Percentiles rank a stretch among this genome's conserved stretches.
phyloP scores from a whole-genome alignment of 2,113 vertebrate species.

The Tringa solitaria region DNA sequence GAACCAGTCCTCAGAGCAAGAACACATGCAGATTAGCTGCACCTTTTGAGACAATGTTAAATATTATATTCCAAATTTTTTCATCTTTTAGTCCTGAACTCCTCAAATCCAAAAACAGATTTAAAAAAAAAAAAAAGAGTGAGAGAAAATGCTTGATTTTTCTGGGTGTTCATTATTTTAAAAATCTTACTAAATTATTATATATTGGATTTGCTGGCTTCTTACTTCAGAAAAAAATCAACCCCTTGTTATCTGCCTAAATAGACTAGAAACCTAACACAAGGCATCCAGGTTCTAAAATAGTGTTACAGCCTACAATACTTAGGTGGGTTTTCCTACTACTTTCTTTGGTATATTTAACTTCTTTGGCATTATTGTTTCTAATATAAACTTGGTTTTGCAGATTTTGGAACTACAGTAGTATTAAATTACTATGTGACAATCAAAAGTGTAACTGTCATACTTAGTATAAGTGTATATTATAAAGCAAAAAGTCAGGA shows the following conservation, averaged over 20 bases:
- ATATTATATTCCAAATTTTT: not conserved
- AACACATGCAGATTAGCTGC: not conserved
- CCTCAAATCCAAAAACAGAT: not conserved
- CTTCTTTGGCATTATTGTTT: not conserved
- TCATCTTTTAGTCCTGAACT: not conserved
- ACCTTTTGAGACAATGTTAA: not conserved
- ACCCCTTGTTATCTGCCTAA: not conserved
- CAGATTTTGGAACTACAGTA: not conserved
- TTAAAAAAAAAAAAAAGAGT: not conserved
- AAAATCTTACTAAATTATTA: not conserved
- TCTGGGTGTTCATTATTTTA: not conserved
- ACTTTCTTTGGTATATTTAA: not conserved
- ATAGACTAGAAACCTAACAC: not conserved
- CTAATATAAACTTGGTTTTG: not conserved
- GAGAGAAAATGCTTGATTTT: not conserved
- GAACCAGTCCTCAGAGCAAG: not conserved
- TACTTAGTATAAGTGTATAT: not conserved
- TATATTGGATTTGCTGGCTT: not conserved
- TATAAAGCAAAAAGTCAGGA: not conserved
- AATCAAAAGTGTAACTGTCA: not conserved
- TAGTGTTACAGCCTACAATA: not conserved
- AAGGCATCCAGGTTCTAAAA: not conserved
- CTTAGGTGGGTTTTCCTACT: not conserved
- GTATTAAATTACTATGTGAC: not conserved
- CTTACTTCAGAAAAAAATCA: not conserved